phyloP scores from a whole-genome alignment of 2,113 vertebrate species.

The Diphyllodes magnificus region DNA sequence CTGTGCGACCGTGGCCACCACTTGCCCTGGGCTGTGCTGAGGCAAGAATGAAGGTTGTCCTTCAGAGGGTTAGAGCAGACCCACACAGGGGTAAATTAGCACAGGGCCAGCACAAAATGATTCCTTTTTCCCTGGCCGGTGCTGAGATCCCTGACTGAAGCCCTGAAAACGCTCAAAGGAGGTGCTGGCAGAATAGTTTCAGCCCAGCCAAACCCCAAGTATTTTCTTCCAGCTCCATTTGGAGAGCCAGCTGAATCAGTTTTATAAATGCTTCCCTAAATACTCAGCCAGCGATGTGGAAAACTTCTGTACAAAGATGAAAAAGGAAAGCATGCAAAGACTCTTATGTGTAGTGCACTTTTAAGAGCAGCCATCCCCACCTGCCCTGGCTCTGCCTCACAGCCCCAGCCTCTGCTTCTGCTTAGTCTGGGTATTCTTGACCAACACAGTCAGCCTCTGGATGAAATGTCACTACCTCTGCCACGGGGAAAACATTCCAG shows the following conservation, averaged over 20 bases:
- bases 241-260: neutral
- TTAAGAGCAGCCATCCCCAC: neutral
- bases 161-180: neutral
- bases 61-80: neutral
- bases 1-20: rapidly evolving
- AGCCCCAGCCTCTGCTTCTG: neutral
- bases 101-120: neutral
- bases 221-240: neutral
- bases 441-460: neutral
- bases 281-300: neutral
- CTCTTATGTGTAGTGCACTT: neutral
- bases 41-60: neutral
- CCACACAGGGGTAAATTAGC: neutral
- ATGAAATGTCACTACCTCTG: neutral
- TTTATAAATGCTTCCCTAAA: slow-evolving; percentile 9
- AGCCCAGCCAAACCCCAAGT: neutral
- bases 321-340: neutral
- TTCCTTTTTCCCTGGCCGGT: neutral
- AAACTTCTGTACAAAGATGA: neutral
- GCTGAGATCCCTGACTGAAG: neutral
- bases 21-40: neutral
- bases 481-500: neutral
- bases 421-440: neutral
- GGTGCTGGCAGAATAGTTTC: neutral
- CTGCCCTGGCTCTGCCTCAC: neutral